These are phyloP conservation scores for Drosophila anomalipes DNA, from an alignment of 2,888 invertebrate species.

Conservation along the genomic window DNA sequence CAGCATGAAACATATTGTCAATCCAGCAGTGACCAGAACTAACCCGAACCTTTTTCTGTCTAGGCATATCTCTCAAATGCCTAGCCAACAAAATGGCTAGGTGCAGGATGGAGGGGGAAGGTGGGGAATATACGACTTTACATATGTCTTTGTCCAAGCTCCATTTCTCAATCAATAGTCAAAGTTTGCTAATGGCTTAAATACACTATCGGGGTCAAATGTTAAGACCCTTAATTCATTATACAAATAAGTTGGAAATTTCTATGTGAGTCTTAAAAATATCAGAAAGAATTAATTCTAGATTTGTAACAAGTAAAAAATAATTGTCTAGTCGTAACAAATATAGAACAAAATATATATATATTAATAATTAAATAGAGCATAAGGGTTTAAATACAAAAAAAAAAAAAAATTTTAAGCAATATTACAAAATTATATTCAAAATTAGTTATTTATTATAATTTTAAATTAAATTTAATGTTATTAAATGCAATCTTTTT, in stretches of 20 bases:
- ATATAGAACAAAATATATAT: background rate
- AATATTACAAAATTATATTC: background rate
- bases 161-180: conserved; percentile 12
- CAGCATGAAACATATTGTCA: conserved; percentile 54
- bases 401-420: background rate
- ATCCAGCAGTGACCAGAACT: conserved; percentile 51
- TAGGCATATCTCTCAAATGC: conserved; percentile 28
- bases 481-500: background rate
- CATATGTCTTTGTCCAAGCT: conserved; percentile 5
- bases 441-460: background rate
- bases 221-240: background rate
- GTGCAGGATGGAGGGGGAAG: background rate
- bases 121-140: background rate
- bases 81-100: background rate
- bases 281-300: too few relatives aligned
- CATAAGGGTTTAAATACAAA: background rate
- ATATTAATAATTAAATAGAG: background rate
- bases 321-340: too few relatives aligned
- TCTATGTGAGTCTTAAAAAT: background rate
- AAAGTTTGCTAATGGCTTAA: background rate
- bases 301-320: too few relatives aligned
- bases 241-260: background rate
- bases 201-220: background rate
- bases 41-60: conserved; percentile 22
- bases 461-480: rapidly evolving